Conservation (phyloP, 2,113 vertebrate genomes). For the Talpa occidentalis region DNA sequence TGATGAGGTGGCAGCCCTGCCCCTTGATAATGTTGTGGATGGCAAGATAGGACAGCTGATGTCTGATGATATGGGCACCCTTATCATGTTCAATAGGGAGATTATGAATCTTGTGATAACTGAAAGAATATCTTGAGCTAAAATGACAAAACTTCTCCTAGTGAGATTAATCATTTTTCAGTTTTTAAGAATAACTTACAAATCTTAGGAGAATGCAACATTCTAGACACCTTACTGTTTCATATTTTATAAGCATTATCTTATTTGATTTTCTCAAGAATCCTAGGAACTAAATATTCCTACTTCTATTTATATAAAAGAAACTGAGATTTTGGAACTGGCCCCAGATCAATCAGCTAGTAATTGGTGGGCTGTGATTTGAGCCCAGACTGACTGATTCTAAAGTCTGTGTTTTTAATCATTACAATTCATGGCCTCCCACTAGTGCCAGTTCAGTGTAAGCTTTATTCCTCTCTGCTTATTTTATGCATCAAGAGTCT, state of each 20-base stretch:
- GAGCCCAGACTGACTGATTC: neutral
- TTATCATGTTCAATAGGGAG: neutral
- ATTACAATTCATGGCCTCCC: neutral
- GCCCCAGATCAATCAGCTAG: neutral
- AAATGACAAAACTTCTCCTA: neutral
- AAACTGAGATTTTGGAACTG: neutral
- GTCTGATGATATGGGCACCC: neutral
- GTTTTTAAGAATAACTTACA: neutral
- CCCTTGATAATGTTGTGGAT: neutral
- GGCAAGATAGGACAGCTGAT: neutral
- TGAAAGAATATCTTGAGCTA: neutral
- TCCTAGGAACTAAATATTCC: neutral
- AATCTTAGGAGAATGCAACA: neutral
- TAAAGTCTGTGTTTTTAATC: constrained; percentile 28
- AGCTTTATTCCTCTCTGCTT: constrained; percentile 54
- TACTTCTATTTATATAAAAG: neutral
- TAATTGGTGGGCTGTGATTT: constrained; percentile 28
- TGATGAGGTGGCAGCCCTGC: neutral
- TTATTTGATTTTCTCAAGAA: neutral
- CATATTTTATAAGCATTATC: neutral
- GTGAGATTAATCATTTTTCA: neutral
- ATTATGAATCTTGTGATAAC: neutral
- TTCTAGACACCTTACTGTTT: neutral
- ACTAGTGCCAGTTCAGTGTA: constrained; percentile 11
- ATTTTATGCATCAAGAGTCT: constrained; percentile 59